Percentiles rank a stretch among this genome's conserved stretches.
These are phyloP conservation scores for Lepidurus apus DNA, from an alignment of 1,140 invertebrate genomes.

Conservation along the genomic window DNA sequence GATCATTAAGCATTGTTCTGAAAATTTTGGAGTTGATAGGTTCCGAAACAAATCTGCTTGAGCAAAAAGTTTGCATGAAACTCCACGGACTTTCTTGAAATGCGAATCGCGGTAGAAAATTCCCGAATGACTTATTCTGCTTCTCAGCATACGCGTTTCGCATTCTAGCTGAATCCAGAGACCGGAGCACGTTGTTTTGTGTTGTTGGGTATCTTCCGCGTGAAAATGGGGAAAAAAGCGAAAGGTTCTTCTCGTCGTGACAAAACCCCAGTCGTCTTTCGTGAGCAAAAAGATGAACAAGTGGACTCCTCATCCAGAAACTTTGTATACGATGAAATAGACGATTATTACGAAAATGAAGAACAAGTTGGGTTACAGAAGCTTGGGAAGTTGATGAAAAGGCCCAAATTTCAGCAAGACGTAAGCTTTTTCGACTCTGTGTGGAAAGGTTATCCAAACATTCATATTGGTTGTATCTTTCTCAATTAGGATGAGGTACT, in stretches of 20 bases:
- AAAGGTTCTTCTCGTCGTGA: not conserved
- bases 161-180: not conserved
- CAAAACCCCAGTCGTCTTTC: not conserved
- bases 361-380: conserved; percentile 30
- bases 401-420: not conserved
- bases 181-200: not conserved
- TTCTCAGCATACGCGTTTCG: too few species aligned
- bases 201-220: not conserved
- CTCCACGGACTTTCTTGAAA: too few species aligned
- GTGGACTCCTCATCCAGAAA: not conserved
- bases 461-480: not conserved
- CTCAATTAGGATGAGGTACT: conserved; percentile 54
- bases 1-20: too few species aligned
- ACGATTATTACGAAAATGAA: conserved; percentile 33
- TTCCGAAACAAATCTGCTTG: too few species aligned
- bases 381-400: conserved; percentile 31
- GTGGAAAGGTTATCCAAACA: not conserved
- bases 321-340: conserved; percentile 31
- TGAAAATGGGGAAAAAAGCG: not conserved
- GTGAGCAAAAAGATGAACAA: not conserved
- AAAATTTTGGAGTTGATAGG: too few species aligned
- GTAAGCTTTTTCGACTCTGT: not conserved
- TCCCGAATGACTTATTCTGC: too few species aligned
- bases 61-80: too few species aligned
- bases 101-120: too few species aligned